Base-by-base conservation (phyloP, 1,140 invertebrate genomes). In the Uloborus diversus region DNA sequence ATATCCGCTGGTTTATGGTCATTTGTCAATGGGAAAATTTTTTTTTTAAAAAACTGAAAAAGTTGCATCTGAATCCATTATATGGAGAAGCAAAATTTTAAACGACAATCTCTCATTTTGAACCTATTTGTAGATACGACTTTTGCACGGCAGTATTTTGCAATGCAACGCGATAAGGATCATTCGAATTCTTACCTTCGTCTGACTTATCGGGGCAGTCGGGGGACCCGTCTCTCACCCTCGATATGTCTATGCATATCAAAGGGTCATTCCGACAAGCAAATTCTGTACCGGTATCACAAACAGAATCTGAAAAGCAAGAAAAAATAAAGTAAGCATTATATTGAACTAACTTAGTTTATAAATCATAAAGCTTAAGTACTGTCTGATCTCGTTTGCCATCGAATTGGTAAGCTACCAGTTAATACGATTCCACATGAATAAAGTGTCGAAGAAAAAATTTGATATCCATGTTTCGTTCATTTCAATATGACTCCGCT, bases 181-280 rank as follows among this genome's bases (percentile, higher is more conserved):
- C 2, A 1, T 51, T 35, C 57, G 14, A n/a, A 27, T 20, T 47
- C 81, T 80, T 47, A 82, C 82, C 82, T 83, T 85, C 85, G 71
- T 86, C 85, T 20, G 84, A 85, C 28, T 69, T 79, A 73, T 85
- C 85, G 13, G 76, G 68, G 81, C 85, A 85, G 28, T 85, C 84
- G 13, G 59, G 59, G 17, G 61, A 47, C 14, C 85, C 85, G 69
- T 85, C 82, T 30, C 79, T 75, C 27, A 85, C 81, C 49, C 75
- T 66, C 2, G 59, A n/a, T 51, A 85, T 64, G 9, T 81, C 82
- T 73, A 85, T 84, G 66, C 85, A 85, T 3, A 78, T 5, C 4
- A 73, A 56, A 14, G 71, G 42, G 27, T 82, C 27, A 27, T 51
- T 64, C 56, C 32, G 37, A 5, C 80, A 81, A 3, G 64, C 27